Evolutionary conservation across 2,888 invertebrate species (phyloP).

Genomic region (Drosophila emarginata): DNA sequence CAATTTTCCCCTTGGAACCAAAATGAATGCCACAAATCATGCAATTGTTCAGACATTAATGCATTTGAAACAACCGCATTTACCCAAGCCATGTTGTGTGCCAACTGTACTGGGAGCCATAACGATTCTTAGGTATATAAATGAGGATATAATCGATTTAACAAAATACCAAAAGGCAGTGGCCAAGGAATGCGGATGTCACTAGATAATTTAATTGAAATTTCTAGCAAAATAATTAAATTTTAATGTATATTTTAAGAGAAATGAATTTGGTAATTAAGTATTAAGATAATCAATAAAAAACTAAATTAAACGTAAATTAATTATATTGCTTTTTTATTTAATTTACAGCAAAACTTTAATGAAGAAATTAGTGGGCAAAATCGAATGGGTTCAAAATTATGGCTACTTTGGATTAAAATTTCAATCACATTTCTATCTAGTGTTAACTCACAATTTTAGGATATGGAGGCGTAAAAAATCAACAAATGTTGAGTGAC

Average conservation of each 20-base stretch:
- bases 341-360: background rate
- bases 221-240: background rate
- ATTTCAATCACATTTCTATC: too few species aligned
- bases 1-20: conserved; percentile 94
- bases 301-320: background rate
- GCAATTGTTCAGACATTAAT: conserved; percentile 96
- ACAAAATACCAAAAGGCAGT: conserved; percentile 98
- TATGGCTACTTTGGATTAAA: too few species aligned
- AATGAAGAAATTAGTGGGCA: too few species aligned
- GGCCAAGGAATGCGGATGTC: conserved; percentile 98
- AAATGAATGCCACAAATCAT: conserved; percentile 98
- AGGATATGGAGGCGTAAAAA: too few species aligned
- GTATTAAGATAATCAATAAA: background rate
- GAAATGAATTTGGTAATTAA: background rate
- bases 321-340: background rate
- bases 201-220: conserved; percentile 83
- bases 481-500: too few species aligned
- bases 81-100: conserved; percentile 96
- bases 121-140: conserved; percentile 94
- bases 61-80: conserved; percentile 90
- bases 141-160: conserved; percentile 94
- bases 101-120: conserved; percentile 94
- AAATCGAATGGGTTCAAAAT: too few species aligned
- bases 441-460: too few species aligned
- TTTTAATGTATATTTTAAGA: background rate